Conservation (phyloP, 2,113 vertebrate genomes). For the Clarias batrachus region DNA sequence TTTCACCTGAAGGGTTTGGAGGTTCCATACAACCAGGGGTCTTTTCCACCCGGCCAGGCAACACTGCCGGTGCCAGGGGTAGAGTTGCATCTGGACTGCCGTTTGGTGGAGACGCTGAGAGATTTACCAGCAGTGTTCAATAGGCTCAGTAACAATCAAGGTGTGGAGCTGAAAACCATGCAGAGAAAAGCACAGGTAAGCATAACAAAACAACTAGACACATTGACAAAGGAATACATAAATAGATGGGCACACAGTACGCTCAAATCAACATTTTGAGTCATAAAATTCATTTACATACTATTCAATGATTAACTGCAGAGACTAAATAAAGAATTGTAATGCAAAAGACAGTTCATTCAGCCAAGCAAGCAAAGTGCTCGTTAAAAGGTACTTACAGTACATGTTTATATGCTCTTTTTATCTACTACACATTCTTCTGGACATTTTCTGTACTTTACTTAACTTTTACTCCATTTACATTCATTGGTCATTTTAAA, state of each 20-base stretch:
- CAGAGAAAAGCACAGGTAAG: constrained; percentile 83
- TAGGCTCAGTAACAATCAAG: constrained; percentile 70
- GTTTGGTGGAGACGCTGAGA: constrained; percentile 81
- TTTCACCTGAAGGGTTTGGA: constrained; percentile 85
- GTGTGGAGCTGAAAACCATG: constrained; percentile 82
- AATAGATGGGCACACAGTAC: background rate
- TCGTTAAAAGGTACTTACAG: background rate
- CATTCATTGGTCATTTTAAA: background rate
- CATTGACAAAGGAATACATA: background rate
- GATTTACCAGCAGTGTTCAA: constrained; percentile 85
- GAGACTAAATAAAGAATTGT: background rate
- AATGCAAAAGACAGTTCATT: background rate
- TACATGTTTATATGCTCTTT: background rate
- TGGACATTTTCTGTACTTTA: background rate
- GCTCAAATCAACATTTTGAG: background rate
- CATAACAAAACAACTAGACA: background rate
- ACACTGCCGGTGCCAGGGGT: constrained; percentile 62
- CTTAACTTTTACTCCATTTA: background rate
- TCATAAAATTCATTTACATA: background rate
- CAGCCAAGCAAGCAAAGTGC: background rate
- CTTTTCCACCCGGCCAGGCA: constrained; percentile 29
- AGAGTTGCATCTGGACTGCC: constrained; percentile 90
- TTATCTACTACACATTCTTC: background rate
- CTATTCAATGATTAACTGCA: background rate
- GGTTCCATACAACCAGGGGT: constrained; percentile 60